Conservation (phyloP, 2,888 invertebrate species). For the Baronia brevicornis region DNA sequence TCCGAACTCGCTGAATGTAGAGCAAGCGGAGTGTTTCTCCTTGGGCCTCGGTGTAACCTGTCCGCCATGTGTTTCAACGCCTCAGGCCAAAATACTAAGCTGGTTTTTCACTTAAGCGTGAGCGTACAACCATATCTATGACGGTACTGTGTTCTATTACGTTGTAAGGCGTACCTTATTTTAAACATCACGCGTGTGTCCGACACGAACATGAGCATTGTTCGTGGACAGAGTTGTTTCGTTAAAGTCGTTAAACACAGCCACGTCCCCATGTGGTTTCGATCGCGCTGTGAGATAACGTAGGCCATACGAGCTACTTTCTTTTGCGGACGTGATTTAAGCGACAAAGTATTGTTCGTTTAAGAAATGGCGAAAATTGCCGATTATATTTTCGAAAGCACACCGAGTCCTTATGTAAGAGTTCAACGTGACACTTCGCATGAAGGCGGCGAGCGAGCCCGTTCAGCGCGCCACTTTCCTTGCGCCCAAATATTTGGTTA, state of each 20-base stretch:
- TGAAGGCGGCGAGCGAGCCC: conserved; percentile 41
- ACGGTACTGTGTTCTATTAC: conserved; percentile 9
- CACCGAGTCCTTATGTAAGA: conserved; percentile 69
- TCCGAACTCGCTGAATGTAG: conserved; percentile 62
- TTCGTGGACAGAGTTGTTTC: conserved; percentile 5
- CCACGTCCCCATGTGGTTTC: conserved; percentile 6
- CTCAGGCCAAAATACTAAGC: conserved; percentile 38
- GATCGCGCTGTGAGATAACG: conserved; percentile 26
- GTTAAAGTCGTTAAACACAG: conserved; percentile 8
- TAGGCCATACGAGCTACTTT: conserved; percentile 40
- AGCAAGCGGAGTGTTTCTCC: conserved; percentile 62
- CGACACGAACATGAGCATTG: conserved; percentile 7
- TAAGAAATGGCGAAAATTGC: conserved; percentile 50
- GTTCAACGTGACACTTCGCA: conserved; percentile 71
- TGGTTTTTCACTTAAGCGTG: conserved; percentile 25
- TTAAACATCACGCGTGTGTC: conserved; percentile 4
- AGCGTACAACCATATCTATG: conserved; percentile 13
- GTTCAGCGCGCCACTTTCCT: conserved; percentile 70
- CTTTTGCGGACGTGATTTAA: conserved; percentile 37
- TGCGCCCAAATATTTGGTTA: conserved; percentile 58
- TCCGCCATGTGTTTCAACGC: conserved; percentile 40
- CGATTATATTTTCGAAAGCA: conserved; percentile 72
- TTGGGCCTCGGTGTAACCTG: conserved; percentile 49
- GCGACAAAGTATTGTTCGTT: conserved; percentile 46
- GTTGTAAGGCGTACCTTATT: conserved; percentile 4